A percentile compares a stretch with the other conserved stretches of the same genome.
phyloP scores from a whole-genome alignment of 2,888 invertebrate genomes.

The Phytoseiulus persimilis region DNA sequence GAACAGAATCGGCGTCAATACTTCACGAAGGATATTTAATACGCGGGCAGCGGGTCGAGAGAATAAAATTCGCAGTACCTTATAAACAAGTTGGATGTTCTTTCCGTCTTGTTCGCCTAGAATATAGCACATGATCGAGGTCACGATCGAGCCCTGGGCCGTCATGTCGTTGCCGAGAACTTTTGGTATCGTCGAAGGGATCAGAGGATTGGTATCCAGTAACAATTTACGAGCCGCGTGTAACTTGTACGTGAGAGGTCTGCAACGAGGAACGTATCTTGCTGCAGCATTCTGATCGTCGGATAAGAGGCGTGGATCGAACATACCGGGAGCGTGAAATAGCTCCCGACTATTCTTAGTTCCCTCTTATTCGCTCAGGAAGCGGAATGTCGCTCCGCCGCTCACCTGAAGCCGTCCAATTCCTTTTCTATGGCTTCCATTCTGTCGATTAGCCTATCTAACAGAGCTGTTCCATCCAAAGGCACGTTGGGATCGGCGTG shows the following conservation, averaged over 20 bases:
- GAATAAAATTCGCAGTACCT: neutral
- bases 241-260: conserved; percentile 33
- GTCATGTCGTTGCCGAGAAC: conserved; percentile 32
- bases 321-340: too few species aligned
- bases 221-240: conserved; percentile 26
- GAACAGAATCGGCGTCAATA: neutral
- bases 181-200: neutral
- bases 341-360: too few species aligned
- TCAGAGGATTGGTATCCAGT: conserved; percentile 5
- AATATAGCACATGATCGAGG: conserved; percentile 8
- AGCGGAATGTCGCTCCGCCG: neutral
- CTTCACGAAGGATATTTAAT: neutral
- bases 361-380: neutral
- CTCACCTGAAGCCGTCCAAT: conserved; percentile 36
- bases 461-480: conserved; percentile 19
- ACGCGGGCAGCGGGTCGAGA: too few species aligned
- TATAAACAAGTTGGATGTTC: neutral
- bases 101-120: neutral
- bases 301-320: too few species aligned
- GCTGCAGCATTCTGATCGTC: neutral
- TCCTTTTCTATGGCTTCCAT: conserved; percentile 36
- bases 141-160: conserved; percentile 19
- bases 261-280: neutral
- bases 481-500: neutral
- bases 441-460: conserved; percentile 6